Base-by-base conservation (phyloP, 2,113 vertebrate genomes). In the Plectropomus leopardus region DNA sequence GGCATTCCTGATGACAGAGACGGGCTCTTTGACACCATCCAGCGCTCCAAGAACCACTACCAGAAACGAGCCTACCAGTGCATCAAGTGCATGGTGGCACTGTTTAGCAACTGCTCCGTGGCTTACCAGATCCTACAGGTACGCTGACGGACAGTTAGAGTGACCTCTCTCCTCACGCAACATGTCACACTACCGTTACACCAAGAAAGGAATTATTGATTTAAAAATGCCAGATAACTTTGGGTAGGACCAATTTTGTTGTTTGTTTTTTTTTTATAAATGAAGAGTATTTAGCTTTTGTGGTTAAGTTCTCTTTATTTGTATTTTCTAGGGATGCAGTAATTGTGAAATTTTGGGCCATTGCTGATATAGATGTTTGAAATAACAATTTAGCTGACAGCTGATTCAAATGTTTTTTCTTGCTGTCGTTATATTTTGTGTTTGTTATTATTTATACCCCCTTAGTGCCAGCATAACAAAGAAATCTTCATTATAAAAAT, bases 61-160 rank as follows among this genome's bases (percentile, higher is more conserved):
- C 98, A 99, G 94, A 99, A 99, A 93, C 95, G 98, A 88, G 98
- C 98, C 76, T 99, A 99, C 89, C 98, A 99, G 83, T 99, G 98
- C 94, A 99, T 99, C 93, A 99, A 99, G 90, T 99, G 98, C 94
- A 99, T 99, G 98, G 98, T 99, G 85, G 98, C 98, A 59, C 96
- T 99, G 66, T 99, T 99, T 89, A 99, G 97, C 94, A 99, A 98
- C 93, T 99, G 98, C 92, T 96, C 97, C 83, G 98, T 99, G 87
- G 98, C 98, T 60, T 99, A 99, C 92, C 98, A 99, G 93, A 99
- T 99, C 85, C 94, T 99, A 28, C 98, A 99, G 98, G 98, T 99
- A 90, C 21, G 5, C 11, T 23, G 16, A 1, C 44, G 11, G 24
- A 54, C 53, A n/a, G n/a, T n/a, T n/a, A n/a, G n/a, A n/a, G n/a